Base-by-base conservation (phyloP, 1,140 invertebrate species). In the Achatina immaculata region DNA sequence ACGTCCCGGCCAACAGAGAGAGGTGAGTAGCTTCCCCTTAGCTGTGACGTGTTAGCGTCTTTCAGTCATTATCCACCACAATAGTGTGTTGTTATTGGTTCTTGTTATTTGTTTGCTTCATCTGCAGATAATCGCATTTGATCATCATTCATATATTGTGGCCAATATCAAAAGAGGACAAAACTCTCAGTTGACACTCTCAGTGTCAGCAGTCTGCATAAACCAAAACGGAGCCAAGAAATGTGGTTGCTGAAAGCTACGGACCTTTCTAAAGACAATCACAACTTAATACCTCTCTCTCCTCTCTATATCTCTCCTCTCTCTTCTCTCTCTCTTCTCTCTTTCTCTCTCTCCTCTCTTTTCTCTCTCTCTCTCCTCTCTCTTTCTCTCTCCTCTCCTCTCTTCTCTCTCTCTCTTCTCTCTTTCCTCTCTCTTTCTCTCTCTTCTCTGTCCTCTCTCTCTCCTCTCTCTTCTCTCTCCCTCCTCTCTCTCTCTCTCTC, bases 1-100 rank as follows among this genome's bases (percentile, higher is more conserved):
- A 99, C 81, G 86, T 88, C 89, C 98, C 99, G 45, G 58, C 2
- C 58, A 82, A 45, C 65, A 86, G 85, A 82, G 86, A 88, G 40
- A 86, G 88, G 90, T 90, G 80, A 85, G 89, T 62, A 34, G 9
- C n/a, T n/a, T n/a, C n/a, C n/a, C n/a, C n/a, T n/a, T n/a, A n/a
- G n/a, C n/a, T n/a, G n/a, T n/a, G n/a, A n/a, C n/a, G n/a, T n/a
- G n/a, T n/a, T n/a, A n/a, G n/a, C n/a, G n/a, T n/a, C n/a, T n/a
- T n/a, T n/a, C n/a, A n/a, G n/a, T n/a, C n/a, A n/a, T n/a, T n/a
- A n/a, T n/a, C n/a, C n/a, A n/a, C n/a, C n/a, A n/a, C n/a, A n/a
- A n/a, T n/a, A n/a, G n/a, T n/a, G n/a, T n/a, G n/a, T n/a, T n/a
- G n/a, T n/a, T n/a, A n/a, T n/a, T n/a, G n/a, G n/a, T n/a, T n/a